Evolutionary conservation across 2,888 invertebrate species (phyloP).

Genomic region (Meiosimyza decipiens): DNA sequence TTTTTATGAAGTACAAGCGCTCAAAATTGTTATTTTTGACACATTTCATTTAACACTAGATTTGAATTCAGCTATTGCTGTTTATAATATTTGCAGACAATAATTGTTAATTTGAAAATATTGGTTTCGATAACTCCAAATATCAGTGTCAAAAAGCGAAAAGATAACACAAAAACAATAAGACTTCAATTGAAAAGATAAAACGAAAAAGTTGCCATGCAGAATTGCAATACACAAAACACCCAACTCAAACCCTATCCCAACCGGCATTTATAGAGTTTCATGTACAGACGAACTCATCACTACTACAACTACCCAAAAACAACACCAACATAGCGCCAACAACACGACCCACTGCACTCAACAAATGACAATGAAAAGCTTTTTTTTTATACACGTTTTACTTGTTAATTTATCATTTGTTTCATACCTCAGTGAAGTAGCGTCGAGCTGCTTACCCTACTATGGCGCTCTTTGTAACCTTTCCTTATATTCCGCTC

Average conservation of each 20-base stretch:
- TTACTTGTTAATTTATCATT: not conserved
- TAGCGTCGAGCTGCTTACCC: not conserved
- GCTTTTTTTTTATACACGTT: conserved; percentile 4
- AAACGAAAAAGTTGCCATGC: not conserved
- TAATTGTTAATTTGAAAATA: not conserved
- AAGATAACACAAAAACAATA: not conserved
- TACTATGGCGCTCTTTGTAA: not conserved
- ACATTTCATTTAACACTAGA: not conserved
- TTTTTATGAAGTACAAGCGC: no score
- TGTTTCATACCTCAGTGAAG: no score
- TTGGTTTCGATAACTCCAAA: not conserved
- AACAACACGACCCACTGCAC: conserved; percentile 16
- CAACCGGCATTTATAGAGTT: conserved; percentile 55
- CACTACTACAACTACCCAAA: conserved; percentile 6
- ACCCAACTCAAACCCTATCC: conserved; percentile 51
- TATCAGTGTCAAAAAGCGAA: not conserved
- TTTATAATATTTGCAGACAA: no score
- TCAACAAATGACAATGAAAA: conserved; percentile 28
- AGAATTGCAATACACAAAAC: not conserved
- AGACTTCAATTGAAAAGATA: not conserved
- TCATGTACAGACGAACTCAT: not conserved
- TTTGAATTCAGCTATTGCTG: no score
- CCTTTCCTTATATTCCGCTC: not conserved
- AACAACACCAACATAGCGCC: conserved; percentile 19
- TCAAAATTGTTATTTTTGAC: not conserved